Percentiles rank a stretch among this genome's conserved stretches.
These are phyloP conservation scores for Bombus difficillimus DNA, from an alignment of 1,140 invertebrate genomes.

Conservation along the genomic window DNA sequence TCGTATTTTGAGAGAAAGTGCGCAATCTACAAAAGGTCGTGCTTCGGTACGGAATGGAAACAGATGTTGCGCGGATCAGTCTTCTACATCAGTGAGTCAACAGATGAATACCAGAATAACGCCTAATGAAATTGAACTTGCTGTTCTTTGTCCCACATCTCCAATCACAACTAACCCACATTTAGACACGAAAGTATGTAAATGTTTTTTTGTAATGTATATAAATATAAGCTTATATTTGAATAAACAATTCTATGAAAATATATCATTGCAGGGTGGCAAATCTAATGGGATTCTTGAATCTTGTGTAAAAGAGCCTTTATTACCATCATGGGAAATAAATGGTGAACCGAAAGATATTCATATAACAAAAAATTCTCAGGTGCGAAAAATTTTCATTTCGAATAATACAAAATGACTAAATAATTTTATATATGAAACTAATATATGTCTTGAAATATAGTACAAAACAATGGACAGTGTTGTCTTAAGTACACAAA, in stretches of 20 bases:
- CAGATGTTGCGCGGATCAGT: conserved; percentile 77
- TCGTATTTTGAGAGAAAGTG: conserved; percentile 70
- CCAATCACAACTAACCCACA: conserved; percentile 74
- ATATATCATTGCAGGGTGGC: conserved; percentile 74
- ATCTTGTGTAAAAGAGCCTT: conserved; percentile 78
- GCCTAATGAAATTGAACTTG: conserved; percentile 78
- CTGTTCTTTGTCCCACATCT: conserved; percentile 76
- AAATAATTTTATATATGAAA: conserved; percentile 13
- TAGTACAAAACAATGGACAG: conserved; percentile 72
- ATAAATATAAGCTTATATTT: background rate
- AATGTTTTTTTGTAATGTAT: background rate
- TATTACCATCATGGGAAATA: conserved; percentile 79
- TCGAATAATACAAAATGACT: background rate
- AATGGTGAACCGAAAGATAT: conserved; percentile 80
- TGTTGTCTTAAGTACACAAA: conserved; percentile 59
- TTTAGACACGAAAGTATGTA: conserved; percentile 73
- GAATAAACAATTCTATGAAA: background rate
- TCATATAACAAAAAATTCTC: conserved; percentile 83
- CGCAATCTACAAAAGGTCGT: conserved; percentile 73
- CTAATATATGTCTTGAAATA: conserved; percentile 28
- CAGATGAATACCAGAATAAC: conserved; percentile 64
- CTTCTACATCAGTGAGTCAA: conserved; percentile 75
- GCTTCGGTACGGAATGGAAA: conserved; percentile 73
- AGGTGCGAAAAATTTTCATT: conserved; percentile 75
- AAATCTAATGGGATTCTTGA: conserved; percentile 80